Evolutionary conservation across 2,888 invertebrate species (phyloP).

Genomic region (Drosophila prostipennis): DNA sequence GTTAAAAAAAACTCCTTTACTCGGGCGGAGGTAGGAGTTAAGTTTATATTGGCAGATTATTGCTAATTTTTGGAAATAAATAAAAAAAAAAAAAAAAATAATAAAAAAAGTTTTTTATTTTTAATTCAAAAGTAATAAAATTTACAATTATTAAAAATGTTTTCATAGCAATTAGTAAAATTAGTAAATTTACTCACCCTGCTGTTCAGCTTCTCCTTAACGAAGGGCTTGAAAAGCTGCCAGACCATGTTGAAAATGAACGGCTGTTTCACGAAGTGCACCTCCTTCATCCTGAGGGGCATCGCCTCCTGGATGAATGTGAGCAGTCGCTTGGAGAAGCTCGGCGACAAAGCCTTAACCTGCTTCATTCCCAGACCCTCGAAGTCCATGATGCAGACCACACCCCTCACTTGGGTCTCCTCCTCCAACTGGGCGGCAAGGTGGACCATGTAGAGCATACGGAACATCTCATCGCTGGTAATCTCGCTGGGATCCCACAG

Average conservation of each 20-base stretch:
- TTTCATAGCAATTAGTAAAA: too few species aligned
- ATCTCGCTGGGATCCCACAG: constrained; percentile 91
- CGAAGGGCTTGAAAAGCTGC: constrained; percentile 93
- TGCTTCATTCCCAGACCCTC: constrained; percentile 91
- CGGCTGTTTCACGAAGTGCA: constrained; percentile 94
- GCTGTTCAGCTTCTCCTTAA: constrained; percentile 90
- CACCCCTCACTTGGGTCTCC: constrained; percentile 92
- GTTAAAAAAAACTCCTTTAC: too few species aligned
- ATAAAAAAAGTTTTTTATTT: too few species aligned
- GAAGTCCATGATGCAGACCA: constrained; percentile 93
- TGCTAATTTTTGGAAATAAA: too few species aligned
- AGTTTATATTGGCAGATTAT: too few species aligned
- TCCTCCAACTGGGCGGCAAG: constrained; percentile 91
- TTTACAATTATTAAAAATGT: too few species aligned
- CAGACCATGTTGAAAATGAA: constrained; percentile 93
- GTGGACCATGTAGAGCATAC: constrained; percentile 91
- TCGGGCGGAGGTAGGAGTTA: too few species aligned
- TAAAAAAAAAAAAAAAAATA: too few species aligned
- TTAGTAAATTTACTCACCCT: constrained; percentile 86
- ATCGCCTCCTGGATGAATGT: constrained; percentile 94
- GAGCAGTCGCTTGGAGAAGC: constrained; percentile 90
- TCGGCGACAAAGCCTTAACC: constrained; percentile 88
- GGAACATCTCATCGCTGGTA: constrained; percentile 90
- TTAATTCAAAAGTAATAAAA: too few species aligned
- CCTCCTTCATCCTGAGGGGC: constrained; percentile 93